phyloP scores from a whole-genome alignment of 2,113 vertebrate species.

The Emydocephalus ijimae region DNA sequence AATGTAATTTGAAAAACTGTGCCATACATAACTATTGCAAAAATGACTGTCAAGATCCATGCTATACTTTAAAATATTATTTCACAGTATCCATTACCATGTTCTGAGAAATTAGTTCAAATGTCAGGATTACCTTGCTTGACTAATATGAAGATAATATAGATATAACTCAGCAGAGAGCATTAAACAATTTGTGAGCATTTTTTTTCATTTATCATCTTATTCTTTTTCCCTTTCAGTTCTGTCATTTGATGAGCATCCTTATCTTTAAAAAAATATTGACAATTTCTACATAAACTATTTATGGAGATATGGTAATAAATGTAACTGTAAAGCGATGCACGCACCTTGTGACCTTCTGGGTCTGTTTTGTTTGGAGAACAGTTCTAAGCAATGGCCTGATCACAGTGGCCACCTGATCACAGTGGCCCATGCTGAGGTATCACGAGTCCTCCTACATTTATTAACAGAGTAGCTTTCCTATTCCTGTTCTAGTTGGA shows the following conservation, averaged over 20 bases:
- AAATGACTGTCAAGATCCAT: neutral
- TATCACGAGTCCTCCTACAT: neutral
- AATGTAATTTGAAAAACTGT: neutral
- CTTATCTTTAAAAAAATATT: neutral
- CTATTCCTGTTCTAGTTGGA: constrained; percentile 33
- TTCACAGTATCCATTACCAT: neutral
- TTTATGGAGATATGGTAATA: constrained; percentile 45
- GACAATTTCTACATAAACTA: constrained; percentile 42
- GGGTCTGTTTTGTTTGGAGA: neutral
- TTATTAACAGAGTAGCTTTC: neutral
- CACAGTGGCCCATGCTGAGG: neutral
- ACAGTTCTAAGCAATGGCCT: neutral
- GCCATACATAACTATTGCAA: neutral
- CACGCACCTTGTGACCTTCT: neutral
- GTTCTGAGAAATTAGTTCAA: neutral
- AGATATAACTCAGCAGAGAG: neutral
- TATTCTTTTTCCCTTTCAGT: constrained; percentile 30
- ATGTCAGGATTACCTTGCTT: neutral
- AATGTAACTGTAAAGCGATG: constrained; percentile 52
- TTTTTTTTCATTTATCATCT: constrained; percentile 30
- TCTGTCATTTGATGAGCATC: constrained; percentile 30
- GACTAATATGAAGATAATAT: neutral
- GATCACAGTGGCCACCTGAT: neutral
- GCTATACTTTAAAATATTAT: neutral
- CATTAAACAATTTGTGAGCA: constrained; percentile 35